phyloP scores from a whole-genome alignment of 2,113 vertebrate genomes.

The Anarrhichthys ocellatus region DNA sequence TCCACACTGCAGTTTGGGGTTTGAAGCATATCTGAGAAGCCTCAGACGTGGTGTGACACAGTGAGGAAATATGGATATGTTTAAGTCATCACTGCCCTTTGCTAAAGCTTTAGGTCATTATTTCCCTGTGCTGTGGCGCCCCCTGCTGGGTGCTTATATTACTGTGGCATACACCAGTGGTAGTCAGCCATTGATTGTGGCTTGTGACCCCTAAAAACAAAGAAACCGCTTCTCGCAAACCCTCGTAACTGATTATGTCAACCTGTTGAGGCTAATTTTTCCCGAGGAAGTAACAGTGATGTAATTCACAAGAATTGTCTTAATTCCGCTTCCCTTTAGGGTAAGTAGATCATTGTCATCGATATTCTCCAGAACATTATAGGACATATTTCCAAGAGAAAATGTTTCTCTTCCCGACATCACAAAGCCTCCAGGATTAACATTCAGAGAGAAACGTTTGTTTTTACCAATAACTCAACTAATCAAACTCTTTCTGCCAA shows the following conservation, averaged over 20 bases:
- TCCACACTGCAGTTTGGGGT: constrained; percentile 22
- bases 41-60: constrained; percentile 22
- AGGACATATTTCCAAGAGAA: background rate
- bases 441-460: background rate
- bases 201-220: background rate
- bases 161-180: background rate
- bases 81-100: constrained; percentile 19
- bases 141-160: constrained; percentile 39
- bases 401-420: background rate
- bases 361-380: background rate
- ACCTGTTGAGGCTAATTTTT: no score
- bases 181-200: background rate
- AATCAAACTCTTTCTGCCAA: background rate
- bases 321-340: background rate
- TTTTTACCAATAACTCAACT: background rate
- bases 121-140: constrained; percentile 44
- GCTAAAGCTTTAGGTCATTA: accelerated
- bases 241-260: no score
- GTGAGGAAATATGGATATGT: constrained; percentile 8
- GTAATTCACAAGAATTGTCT: background rate
- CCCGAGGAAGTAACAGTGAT: background rate
- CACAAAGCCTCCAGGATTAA: background rate
- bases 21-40: constrained; percentile 31
- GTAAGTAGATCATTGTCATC: background rate
- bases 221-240: no score